phyloP scores from a whole-genome alignment of 1,140 invertebrate genomes.

The Pectinophora gossypiella region DNA sequence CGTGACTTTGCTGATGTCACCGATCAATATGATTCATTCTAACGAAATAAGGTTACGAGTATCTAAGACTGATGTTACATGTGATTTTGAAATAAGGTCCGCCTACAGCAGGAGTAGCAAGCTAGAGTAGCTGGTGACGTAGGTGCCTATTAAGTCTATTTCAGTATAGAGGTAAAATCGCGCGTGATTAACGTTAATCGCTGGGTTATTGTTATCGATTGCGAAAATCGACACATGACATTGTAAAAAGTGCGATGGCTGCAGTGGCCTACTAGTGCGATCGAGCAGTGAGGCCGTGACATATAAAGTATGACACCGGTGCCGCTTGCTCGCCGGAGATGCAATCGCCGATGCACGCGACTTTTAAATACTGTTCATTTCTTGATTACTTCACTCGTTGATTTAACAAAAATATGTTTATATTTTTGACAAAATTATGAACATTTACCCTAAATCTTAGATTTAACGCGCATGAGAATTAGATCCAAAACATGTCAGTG shows the following conservation, averaged over 20 bases:
- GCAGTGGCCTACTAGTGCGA: slow-evolving; percentile 66
- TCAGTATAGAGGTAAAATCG: neutral
- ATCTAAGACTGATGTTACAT: too few species aligned
- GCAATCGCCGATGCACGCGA: slow-evolving; percentile 45
- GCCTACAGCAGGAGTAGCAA: too few species aligned
- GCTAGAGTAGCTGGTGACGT: neutral
- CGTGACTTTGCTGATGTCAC: neutral
- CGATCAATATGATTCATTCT: slow-evolving; percentile 14
- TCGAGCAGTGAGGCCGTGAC: slow-evolving; percentile 66
- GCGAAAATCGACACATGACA: slow-evolving; percentile 70
- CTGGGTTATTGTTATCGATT: slow-evolving; percentile 52
- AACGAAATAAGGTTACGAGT: too few species aligned
- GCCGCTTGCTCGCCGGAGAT: slow-evolving; percentile 35
- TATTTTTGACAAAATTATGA: too few species aligned
- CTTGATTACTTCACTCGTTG: too few species aligned
- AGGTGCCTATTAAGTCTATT: neutral
- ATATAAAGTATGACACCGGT: slow-evolving; percentile 70
- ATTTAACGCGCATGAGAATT: too few species aligned
- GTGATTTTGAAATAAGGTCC: too few species aligned
- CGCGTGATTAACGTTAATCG: slow-evolving; percentile 28
- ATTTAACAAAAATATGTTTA: too few species aligned
- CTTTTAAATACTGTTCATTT: too few species aligned
- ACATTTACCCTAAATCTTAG: too few species aligned
- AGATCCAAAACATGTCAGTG: too few species aligned
- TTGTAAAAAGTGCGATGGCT: slow-evolving; percentile 61